Evolutionary conservation across 2,888 invertebrate species (phyloP), one percentile per base, ranked within the genome.

Genomic region (Subacronicta megacephala): DNA sequence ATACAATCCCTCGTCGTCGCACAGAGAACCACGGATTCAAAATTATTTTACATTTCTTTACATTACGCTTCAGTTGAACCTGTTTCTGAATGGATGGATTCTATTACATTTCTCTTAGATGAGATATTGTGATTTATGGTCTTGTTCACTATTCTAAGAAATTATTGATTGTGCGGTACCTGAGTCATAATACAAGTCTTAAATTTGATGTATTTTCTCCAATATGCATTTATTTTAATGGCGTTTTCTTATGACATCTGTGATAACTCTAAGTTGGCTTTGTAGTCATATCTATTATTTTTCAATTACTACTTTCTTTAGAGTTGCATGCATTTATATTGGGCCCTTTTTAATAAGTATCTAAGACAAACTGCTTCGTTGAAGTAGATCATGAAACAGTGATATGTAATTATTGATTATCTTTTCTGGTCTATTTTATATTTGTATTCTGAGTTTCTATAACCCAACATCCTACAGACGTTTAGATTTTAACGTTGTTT

Each of bases 31-130:
- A 45, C 43, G 41, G 37, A 62, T 61, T 55, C 59, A 12, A 69
- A 57, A 69, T 56, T 58, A 65, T 72, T 69, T 66, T 53, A 59
- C 51, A 66, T 73, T 69, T 66, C 62, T 61, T 59, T 53, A 60
- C 17, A 42, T 63, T 55, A 62, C 47, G 59, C 37, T 41, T 72
- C 72, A 18, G 50, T 45, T 49, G 15, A 47, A 55, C 51, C 43
- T 47, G 53, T 50, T 57, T 65, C 53, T 65, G 52, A 62, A 59
- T 64, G 59, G 17, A 53, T 59, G 46, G 38, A 56, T 62, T 51
- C 58, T 62, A 67, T 72, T 59, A 65, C 26, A 61, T 47, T 54
- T 61, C 49, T 53, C 46, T 41, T 29, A 37, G 36, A 70, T 53
- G 36, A 55, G 17, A 59, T 46, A 55, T 50, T 53, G 56, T 59